Evolutionary conservation across 1,140 invertebrate genomes (phyloP), one percentile per base, ranked within the genome.

Genomic region (Drosophila mojavensis): DNA sequence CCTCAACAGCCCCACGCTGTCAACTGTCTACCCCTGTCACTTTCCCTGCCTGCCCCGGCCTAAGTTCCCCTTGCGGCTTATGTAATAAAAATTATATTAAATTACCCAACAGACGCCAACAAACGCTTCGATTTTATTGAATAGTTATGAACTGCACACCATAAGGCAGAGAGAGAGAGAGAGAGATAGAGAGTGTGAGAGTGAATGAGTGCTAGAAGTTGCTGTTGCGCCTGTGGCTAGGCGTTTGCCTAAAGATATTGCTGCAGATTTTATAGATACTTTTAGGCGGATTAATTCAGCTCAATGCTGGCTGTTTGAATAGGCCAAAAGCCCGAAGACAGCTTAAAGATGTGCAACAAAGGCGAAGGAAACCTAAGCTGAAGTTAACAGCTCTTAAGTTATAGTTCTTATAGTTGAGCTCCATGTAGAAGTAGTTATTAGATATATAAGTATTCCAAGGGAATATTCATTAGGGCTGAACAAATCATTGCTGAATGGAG

Each of bases 71-170:
- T 63, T 54, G 15, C 24, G 26, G 54, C 81, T 89, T 84, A 84
- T 89, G 84, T 68, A 90, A 89, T 89, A 88, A 88, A 88, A 89
- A 88, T 88, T 89, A 88, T 88, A 88, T 88, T 88, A 84, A 88
- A 88, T 88, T 88, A 88, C 84, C 80, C 63, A 65, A 77, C 67
- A 79, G 83, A 82, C 79, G 80, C 77, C 65, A 69, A 69, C 81
- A 78, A 79, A 80, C 67, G 65, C 67, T 79, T 67, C 79, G 77
- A 89, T 90, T 89, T 88, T 88, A 88, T 88, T 88, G 84, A 88
- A 89, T 70, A 83, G 69, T 85, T 83, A 83, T 67, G 81, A 75
- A 63, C 82, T 82, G 72, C 53, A 45, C 36, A 71, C 24, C 39
- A 66, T 65, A n/a, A 17, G 36, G 1, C 7, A 5, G 1, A 30